These are phyloP conservation scores for Glaucidium brasilianum DNA, from an alignment of 2,113 vertebrate species.

Conservation along the genomic window DNA sequence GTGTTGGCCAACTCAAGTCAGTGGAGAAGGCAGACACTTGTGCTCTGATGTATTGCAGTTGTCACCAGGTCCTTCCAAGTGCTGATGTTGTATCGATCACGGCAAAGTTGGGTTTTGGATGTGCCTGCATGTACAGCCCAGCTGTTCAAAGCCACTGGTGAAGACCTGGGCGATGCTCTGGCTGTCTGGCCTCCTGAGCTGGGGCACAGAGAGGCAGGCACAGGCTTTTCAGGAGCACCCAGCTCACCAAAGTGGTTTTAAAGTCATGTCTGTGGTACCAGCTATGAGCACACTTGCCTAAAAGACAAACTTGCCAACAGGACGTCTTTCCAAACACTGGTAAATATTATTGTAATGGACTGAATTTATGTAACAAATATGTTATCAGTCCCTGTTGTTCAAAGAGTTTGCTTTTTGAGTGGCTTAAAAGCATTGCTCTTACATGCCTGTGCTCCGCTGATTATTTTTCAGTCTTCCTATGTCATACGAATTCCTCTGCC, in stretches of 20 bases:
- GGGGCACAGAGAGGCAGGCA: neutral
- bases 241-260: neutral
- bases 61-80: neutral
- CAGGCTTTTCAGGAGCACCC: neutral
- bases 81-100: neutral
- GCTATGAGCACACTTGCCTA: neutral
- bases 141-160: neutral
- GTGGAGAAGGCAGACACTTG: neutral
- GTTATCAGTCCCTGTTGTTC: neutral
- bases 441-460: neutral
- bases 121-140: neutral
- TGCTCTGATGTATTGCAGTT: neutral
- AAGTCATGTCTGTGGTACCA: neutral
- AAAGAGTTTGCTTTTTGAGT: neutral
- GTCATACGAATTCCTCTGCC: slow-evolving; percentile 43
- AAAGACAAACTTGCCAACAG: neutral
- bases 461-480: slow-evolving; percentile 56
- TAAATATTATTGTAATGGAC: slow-evolving; percentile 6
- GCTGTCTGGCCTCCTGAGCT: neutral
- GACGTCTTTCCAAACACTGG: neutral
- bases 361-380: neutral
- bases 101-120: neutral
- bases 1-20: neutral
- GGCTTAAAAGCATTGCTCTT: slow-evolving; percentile 16
- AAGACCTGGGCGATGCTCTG: neutral